Conservation (phyloP, 2,888 invertebrate genomes). For the Polymixis lichenea region DNA sequence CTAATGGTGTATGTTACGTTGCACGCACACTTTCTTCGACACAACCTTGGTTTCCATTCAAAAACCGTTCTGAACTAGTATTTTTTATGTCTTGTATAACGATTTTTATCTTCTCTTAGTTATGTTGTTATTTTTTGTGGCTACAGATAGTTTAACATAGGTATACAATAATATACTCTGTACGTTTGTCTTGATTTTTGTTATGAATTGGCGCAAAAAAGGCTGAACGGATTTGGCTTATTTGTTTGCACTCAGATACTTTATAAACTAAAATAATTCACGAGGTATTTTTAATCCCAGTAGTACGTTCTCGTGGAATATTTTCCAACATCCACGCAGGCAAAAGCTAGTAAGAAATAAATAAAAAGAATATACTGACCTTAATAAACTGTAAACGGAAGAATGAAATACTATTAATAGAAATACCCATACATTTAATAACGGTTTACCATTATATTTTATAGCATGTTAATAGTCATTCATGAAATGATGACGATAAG, state of each 20-base stretch:
- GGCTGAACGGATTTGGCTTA: too few relatives aligned
- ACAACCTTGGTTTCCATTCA: conserved; percentile 1
- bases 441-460: background rate
- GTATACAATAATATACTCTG: background rate
- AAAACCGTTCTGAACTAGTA: background rate
- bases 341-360: background rate
- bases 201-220: too few relatives aligned
- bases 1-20: conserved; percentile 37
- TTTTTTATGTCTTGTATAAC: background rate
- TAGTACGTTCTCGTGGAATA: too few relatives aligned
- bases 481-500: background rate
- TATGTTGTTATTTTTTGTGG: background rate
- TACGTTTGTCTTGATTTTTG: too few relatives aligned
- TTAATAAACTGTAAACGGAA: background rate
- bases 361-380: background rate
- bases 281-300: too few relatives aligned
- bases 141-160: background rate
- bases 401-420: background rate
- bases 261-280: too few relatives aligned
- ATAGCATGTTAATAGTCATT: background rate
- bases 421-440: background rate
- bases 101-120: background rate
- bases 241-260: too few relatives aligned
- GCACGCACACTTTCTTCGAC: conserved; percentile 30
- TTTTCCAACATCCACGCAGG: too few relatives aligned